Base-by-base conservation (phyloP, 53 echinoderm and acorn worm species). In the Crossaster papposus region DNA sequence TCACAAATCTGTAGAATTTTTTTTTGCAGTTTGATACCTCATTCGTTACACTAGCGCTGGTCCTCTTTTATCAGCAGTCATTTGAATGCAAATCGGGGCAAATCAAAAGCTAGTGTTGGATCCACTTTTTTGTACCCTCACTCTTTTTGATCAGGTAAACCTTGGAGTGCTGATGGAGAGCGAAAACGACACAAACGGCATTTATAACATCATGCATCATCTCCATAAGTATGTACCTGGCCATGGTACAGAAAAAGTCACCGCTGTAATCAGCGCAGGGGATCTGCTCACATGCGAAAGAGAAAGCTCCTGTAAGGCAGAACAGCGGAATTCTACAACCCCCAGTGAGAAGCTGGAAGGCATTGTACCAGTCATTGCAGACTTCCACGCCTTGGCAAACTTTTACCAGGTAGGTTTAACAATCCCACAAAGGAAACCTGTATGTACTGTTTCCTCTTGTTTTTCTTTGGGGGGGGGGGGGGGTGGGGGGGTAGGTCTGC, bases 151-250 rank as follows among this genome's bases (percentile, higher is more conserved):
- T 33, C 79, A 95, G 95, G 89, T 95, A 14, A 89, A 92, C 75
- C 84, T 95, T 15, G 95, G 95, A n/a, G 95, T 95, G 12, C 54
- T 95, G 30, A 95, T 93, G 95, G 88, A 95, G 26, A 90, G 85
- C 65, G 95, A 95, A 51, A 95, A 91, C 36, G 80, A 82, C 0
- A 73, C 93, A 22, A 92, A 88, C 20, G 93, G 95, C 1, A 95
- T 95, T 11, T 78, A 88, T 17, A 88, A 85, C 15, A 92, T 92
- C 30, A 88, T 90, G 86, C 90, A 91, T 30, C 90, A 93, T 33
- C 78, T 91, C 89, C 95, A 95, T 36, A 26, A 84, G 29, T 95
- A 93, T 55, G 86, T 80, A 3, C 95, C 95, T 37, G 95, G 93
- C 23, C 90, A 95, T 63, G 77, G 72, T 30, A 83, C 36, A 15